Base-by-base conservation (phyloP, 35 echinoderm and acorn worm species). In the Apostichopus japonicus region DNA sequence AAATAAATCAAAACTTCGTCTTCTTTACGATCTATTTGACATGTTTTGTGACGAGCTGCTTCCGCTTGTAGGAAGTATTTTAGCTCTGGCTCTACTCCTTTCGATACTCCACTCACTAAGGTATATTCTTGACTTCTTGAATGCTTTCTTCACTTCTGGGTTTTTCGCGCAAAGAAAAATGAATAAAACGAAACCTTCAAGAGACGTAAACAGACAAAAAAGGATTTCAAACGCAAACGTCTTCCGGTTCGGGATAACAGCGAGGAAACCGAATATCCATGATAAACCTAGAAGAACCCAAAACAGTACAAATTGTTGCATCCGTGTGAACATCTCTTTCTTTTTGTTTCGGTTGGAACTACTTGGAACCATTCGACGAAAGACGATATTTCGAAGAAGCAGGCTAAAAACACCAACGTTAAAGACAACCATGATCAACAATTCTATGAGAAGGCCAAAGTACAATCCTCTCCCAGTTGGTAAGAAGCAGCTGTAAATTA, bases 221-320 rank as follows among this genome's bases (percentile, higher is more conserved):
- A 89, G 62, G 16, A 89, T 52, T 33, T 89, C 86, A 23, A 89
- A 65, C 1, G 52, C 86, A 65, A 89, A 13, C 6, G 67, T 89
- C 23, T 23, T 63, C 63, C 67, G 16, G 67, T 67, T 72, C 4
- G 86, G 86, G 17, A 89, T 89, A 16, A 65, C 61, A 6, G 62
- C 86, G 63, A 89, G 86, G 63, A 89, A 89, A 15, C 86, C 86
- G 23, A 89, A 89, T 27, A n/a, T 72, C 86, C 86, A 89, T 2
- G 86, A 89, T 16, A 89, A 25, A 16, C 86, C 86, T 10, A 89
- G 62, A 16, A 89, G 62, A 33, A 89, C 63, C 86, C 86, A 89
- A 25, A 89, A 89, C n/a, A 89, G 44, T 6, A 73, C 63, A 17
- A 89, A 72, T 19, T 72, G 67, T 53, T 89, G 59, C n/a, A 89